Evolutionary conservation across 2,113 vertebrate genomes (phyloP).

Genomic region (Plestiodon gilberti): DNA sequence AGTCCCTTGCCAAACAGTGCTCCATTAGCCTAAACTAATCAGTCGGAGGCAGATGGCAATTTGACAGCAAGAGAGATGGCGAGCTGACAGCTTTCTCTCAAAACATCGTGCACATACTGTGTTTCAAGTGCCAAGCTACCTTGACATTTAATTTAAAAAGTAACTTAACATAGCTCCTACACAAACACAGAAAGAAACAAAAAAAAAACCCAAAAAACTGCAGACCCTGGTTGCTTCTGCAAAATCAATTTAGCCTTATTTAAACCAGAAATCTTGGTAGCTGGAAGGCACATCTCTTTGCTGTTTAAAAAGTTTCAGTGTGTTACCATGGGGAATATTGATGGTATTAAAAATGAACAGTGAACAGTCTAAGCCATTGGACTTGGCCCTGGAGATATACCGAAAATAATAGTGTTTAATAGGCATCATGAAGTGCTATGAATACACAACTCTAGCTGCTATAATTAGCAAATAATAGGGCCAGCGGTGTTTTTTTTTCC

Average conservation of each 20-base stretch:
- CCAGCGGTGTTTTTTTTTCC: background rate
- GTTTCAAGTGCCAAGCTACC: slow-evolving; percentile 53
- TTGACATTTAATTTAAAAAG: slow-evolving; percentile 69
- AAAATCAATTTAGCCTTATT: slow-evolving; percentile 60
- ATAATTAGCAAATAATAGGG: background rate
- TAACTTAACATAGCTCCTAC: slow-evolving; percentile 51
- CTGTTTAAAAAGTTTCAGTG: slow-evolving; percentile 19
- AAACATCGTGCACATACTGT: slow-evolving; percentile 41
- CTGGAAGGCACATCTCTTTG: slow-evolving; percentile 45
- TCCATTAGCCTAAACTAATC: slow-evolving; percentile 63
- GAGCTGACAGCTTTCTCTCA: slow-evolving; percentile 67
- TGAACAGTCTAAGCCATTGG: slow-evolving; percentile 29
- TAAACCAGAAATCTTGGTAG: slow-evolving; percentile 52
- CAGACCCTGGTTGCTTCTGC: background rate
- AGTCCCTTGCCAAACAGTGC: slow-evolving; percentile 48
- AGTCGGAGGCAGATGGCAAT: slow-evolving; percentile 44
- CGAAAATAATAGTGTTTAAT: slow-evolving; percentile 40
- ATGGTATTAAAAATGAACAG: slow-evolving; percentile 58
- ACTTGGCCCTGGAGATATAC: slow-evolving; percentile 20
- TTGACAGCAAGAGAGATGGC: slow-evolving; percentile 58
- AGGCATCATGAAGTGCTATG: slow-evolving; percentile 30
- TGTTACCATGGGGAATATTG: slow-evolving; percentile 18
- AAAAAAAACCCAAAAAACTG: fast-evolving
- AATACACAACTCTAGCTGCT: slow-evolving; percentile 25
- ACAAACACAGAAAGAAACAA: background rate